Evolutionary conservation across 2,113 vertebrate species (phyloP), one percentile per base, ranked within the genome.

Genomic region (Nanorana parkeri): DNA sequence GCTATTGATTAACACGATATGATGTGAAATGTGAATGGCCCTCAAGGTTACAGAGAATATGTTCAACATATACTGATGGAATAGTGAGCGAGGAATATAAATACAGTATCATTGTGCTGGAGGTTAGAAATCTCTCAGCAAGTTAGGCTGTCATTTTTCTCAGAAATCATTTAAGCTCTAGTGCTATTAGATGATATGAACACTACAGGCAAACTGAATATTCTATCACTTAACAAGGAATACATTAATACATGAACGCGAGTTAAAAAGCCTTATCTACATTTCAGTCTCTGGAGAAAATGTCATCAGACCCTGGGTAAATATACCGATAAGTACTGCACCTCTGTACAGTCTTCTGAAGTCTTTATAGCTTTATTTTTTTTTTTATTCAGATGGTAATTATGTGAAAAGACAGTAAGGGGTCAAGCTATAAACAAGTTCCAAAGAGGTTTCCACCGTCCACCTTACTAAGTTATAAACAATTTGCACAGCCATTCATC

Each of bases 231-330:
- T 23, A 56, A 56, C 75, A 77, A 28, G 36, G 41, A 67, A 52
- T 36, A 23, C 64, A 78, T 78, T 78, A 66, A 78, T 56, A 68
- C 36, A 56, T 68, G 6, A 68, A 56, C 61, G 54, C 54, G 16
- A 56, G 47, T 78, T 56, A 28, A 26, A 52, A 71, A 23, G 66
- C 1, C 19, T 8, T 41, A 68, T 11, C 67, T 72, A 56, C 24
- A 17, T 72, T 72, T 55, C 41, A 55, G 21, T 72, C 68, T 47
- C 68, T 54, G 47, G 16, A 71, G 68, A 17, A 71, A 54, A 26
- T 17, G 23, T 3, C 19, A 47, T 16, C 23, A 68, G 67, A 24
- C 47, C 47, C 54, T 17, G 36, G 13, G 5, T 52, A 23, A 54
- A 17, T 51, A 68, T 5, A 68, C 16, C 8, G 3, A 24, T 13